Percentiles rank a stretch among this genome's conserved stretches.
phyloP scores from a whole-genome alignment of 2,797 vertebrate genomes.

The Macroramphosus scolopax region DNA sequence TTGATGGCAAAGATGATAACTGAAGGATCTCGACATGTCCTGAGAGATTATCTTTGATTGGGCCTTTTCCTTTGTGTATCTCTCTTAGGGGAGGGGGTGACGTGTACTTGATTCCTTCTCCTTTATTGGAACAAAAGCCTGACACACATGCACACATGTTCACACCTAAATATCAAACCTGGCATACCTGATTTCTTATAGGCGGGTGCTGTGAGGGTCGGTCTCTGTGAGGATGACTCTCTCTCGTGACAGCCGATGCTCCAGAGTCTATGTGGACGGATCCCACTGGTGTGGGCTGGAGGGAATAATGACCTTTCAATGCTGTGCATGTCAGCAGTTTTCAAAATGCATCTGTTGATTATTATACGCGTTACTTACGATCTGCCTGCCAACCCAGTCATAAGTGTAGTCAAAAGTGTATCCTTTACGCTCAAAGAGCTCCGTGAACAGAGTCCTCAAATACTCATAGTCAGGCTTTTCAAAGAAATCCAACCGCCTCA shows the following conservation, averaged over 20 bases:
- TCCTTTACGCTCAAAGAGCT: constrained; percentile 96
- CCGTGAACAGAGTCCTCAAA: constrained; percentile 93
- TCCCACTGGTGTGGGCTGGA: constrained; percentile 94
- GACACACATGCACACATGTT: too few relatives aligned
- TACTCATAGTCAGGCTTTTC: constrained; percentile 99
- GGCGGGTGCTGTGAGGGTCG: constrained; percentile 89
- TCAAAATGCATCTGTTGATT: not conserved
- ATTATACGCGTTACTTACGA: constrained; percentile 82
- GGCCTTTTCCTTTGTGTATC: too few relatives aligned
- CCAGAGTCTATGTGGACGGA: constrained; percentile 94
- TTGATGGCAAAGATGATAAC: too few relatives aligned
- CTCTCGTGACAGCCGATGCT: constrained; percentile 89
- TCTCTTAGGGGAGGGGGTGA: too few relatives aligned
- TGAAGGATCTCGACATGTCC: too few relatives aligned
- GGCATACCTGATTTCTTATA: constrained; percentile 90
- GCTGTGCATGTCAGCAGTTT: not conserved
- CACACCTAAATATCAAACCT: too few relatives aligned
- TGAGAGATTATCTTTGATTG: too few relatives aligned
- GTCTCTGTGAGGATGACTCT: constrained; percentile 90
- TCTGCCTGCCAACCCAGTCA: constrained; percentile 97
- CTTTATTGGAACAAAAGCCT: too few relatives aligned
- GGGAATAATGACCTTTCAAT: constrained; percentile 26
- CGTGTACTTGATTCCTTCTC: too few relatives aligned
- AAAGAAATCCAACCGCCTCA: constrained; percentile 95
- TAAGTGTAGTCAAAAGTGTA: constrained; percentile 97